Evolutionary conservation across 2,888 invertebrate genomes (phyloP).

Genomic region (Saturnia japonica): DNA sequence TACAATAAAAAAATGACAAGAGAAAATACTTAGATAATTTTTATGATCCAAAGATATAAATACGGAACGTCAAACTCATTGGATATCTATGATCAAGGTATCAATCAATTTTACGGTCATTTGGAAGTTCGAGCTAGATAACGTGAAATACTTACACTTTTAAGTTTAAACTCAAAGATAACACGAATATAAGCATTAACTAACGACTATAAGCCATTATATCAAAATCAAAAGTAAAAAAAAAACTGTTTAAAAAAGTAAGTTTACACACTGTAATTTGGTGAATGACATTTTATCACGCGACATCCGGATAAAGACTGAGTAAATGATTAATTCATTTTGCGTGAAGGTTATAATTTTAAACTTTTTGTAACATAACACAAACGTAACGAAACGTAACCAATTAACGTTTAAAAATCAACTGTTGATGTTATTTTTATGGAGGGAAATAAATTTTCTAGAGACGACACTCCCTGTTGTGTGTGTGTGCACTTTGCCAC

Average conservation of each 20-base stretch:
- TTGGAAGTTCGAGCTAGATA: conserved; percentile 1
- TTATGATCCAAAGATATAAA: conserved; percentile 46
- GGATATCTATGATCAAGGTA: conserved; percentile 35
- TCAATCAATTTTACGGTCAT: conserved; percentile 33
- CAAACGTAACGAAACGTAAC: conserved; percentile 39
- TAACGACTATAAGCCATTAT: background rate
- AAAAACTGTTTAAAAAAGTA: conserved; percentile 38
- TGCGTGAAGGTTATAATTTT: conserved; percentile 30
- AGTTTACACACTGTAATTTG: conserved; percentile 29
- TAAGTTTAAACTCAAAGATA: background rate
- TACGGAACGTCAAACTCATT: conserved; percentile 27
- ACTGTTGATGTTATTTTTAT: conserved; percentile 24
- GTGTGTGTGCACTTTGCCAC: conserved; percentile 36
- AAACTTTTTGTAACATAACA: conserved; percentile 32
- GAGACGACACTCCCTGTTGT: conserved; percentile 18
- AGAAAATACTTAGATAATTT: conserved; percentile 54
- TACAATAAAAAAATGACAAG: conserved; percentile 57
- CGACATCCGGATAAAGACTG: conserved; percentile 39
- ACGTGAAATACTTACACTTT: background rate
- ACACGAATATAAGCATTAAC: background rate
- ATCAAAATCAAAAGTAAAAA: background rate
- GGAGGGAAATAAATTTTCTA: conserved; percentile 25
- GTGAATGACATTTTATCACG: conserved; percentile 44
- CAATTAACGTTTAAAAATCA: conserved; percentile 32
- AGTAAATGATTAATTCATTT: conserved; percentile 28